Evolutionary conservation across 2,797 vertebrate species (phyloP).

Genomic region (Coccyzus lansbergi): DNA sequence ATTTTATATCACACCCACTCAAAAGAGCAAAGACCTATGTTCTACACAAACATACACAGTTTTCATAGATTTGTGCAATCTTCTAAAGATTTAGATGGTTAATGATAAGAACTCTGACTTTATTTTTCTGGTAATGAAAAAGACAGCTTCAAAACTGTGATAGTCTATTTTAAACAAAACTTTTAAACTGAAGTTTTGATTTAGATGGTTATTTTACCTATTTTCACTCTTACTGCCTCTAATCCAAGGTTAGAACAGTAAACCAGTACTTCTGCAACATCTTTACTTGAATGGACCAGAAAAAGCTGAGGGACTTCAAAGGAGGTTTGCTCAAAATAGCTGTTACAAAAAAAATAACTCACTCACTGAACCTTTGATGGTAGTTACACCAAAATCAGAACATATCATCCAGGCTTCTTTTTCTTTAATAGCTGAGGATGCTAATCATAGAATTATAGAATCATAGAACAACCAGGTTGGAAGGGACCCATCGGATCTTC

Average conservation of each 20-base stretch:
- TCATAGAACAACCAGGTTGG: no score
- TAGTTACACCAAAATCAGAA: neutral
- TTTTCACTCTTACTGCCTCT: neutral
- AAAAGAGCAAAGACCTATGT: neutral
- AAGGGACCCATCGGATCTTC: no score
- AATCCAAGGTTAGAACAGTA: neutral
- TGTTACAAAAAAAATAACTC: neutral
- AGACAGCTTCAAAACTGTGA: neutral
- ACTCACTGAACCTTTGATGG: neutral
- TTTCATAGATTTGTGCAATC: neutral
- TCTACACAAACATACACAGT: neutral
- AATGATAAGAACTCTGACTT: neutral
- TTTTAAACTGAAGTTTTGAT: neutral
- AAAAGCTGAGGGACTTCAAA: neutral
- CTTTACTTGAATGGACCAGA: neutral
- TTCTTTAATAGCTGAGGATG: neutral
- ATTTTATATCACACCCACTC: neutral
- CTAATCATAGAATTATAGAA: no score
- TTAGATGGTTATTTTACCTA: neutral
- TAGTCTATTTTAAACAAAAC: neutral
- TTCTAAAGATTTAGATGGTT: neutral
- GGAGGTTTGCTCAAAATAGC: neutral
- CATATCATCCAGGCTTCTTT: neutral
- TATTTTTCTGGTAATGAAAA: neutral
- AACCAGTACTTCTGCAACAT: neutral